Evolutionary conservation across 2,113 vertebrate species (phyloP).

Genomic region (Aphyosemion australe): DNA sequence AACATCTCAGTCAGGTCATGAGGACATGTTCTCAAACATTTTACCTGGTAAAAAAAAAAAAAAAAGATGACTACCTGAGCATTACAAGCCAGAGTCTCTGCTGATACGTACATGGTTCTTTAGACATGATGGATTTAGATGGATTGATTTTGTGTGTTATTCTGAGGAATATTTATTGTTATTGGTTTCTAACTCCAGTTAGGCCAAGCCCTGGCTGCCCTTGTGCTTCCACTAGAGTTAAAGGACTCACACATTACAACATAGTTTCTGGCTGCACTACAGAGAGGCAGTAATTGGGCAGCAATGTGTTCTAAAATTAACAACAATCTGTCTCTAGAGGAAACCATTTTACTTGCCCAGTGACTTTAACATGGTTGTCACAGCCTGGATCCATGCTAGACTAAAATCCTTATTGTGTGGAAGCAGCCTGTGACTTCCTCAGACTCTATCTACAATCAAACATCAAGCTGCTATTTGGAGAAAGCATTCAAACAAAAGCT

Average conservation of each 20-base stretch:
- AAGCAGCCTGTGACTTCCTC: slow-evolving; percentile 25
- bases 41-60: no score
- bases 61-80: no score
- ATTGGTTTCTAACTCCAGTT: background rate
- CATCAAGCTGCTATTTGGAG: slow-evolving; percentile 29
- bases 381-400: slow-evolving; percentile 37
- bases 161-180: background rate
- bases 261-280: slow-evolving; percentile 21
- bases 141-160: no score
- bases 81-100: no score
- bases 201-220: background rate
- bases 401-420: slow-evolving; percentile 41
- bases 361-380: slow-evolving; percentile 44
- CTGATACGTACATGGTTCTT: no score
- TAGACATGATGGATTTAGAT: no score
- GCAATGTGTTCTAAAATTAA: slow-evolving; percentile 52
- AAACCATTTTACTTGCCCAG: slow-evolving; percentile 44
- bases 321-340: slow-evolving; percentile 42
- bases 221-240: background rate
- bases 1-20: no score
- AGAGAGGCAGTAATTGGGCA: slow-evolving; percentile 32
- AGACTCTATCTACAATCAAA: slow-evolving; percentile 30
- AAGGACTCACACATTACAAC: slow-evolving; percentile 29
- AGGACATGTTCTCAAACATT: no score
- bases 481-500: slow-evolving; percentile 26